phyloP scores from a whole-genome alignment of 1,140 invertebrate genomes.

The Rhysida immarginata region DNA sequence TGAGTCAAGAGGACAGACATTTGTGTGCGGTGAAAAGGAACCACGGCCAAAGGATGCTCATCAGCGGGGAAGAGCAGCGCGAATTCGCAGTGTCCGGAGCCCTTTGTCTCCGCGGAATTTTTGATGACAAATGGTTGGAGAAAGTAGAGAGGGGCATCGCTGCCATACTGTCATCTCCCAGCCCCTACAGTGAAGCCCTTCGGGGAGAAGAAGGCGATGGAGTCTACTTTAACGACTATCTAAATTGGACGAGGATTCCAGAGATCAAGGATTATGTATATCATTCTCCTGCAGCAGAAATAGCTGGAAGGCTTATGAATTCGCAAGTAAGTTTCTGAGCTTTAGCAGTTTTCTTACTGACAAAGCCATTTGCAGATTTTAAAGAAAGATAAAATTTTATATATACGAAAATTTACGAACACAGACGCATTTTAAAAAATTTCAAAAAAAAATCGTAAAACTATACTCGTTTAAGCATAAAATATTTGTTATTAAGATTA shows the following conservation, averaged over 20 bases:
- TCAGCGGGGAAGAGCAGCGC: neutral
- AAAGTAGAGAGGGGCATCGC: conserved; percentile 11
- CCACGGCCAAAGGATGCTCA: too few relatives aligned
- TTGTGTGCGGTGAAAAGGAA: too few relatives aligned
- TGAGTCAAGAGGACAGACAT: too few relatives aligned
- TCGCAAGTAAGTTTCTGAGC: conserved; percentile 14
- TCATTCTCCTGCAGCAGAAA: conserved; percentile 21
- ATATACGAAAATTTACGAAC: too few relatives aligned
- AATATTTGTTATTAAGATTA: too few relatives aligned
- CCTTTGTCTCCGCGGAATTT: conserved; percentile 14
- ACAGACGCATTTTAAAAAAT: too few relatives aligned
- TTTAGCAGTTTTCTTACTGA: too few relatives aligned
- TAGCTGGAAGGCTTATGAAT: conserved; percentile 17
- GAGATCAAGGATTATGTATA: conserved; percentile 21
- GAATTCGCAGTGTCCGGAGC: conserved; percentile 16
- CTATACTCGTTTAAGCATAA: too few relatives aligned
- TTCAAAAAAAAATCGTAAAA: too few relatives aligned
- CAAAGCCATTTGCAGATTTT: too few relatives aligned
- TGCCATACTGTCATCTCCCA: conserved; percentile 12
- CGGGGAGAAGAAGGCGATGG: conserved; percentile 13
- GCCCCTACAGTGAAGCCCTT: conserved; percentile 11
- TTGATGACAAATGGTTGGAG: conserved; percentile 14
- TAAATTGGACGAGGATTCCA: conserved; percentile 22
- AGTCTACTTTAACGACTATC: conserved; percentile 25
- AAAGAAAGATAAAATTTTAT: too few relatives aligned